Evolutionary conservation across 2,797 vertebrate species (phyloP).

Genomic region (Mormyrus proboscirostris): DNA sequence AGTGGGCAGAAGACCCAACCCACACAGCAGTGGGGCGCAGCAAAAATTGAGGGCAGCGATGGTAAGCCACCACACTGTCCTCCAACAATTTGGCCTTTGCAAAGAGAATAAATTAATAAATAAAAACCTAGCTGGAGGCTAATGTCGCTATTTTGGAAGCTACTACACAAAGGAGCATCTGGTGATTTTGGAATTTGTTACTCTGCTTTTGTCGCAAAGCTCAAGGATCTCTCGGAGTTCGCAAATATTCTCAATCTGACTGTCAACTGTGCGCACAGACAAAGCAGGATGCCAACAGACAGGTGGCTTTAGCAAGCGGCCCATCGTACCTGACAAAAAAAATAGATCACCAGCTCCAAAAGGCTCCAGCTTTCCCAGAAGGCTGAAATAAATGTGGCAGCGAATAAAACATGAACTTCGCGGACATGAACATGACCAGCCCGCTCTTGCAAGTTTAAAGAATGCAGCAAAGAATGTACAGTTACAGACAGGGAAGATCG

Average conservation of each 20-base stretch:
- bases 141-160: background rate
- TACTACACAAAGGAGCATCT: background rate
- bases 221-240: background rate
- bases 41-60: background rate
- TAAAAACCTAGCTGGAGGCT: background rate
- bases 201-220: background rate
- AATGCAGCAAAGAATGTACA: background rate
- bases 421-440: background rate
- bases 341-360: slow-evolving; percentile 36
- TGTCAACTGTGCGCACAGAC: slow-evolving; percentile 31
- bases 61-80: background rate
- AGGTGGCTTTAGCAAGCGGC: slow-evolving; percentile 46
- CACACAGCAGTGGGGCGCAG: background rate
- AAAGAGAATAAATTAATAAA: background rate
- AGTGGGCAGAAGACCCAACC: background rate
- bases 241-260: background rate
- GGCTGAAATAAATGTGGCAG: slow-evolving; percentile 30
- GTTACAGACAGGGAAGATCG: background rate
- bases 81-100: background rate
- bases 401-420: slow-evolving; percentile 7
- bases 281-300: slow-evolving; percentile 37
- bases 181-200: background rate
- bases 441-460: background rate
- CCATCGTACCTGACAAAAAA: slow-evolving; percentile 40
- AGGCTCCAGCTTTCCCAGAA: slow-evolving; percentile 33